Base-by-base conservation (phyloP, 2,797 vertebrate genomes). In the Rallus crepitans region DNA sequence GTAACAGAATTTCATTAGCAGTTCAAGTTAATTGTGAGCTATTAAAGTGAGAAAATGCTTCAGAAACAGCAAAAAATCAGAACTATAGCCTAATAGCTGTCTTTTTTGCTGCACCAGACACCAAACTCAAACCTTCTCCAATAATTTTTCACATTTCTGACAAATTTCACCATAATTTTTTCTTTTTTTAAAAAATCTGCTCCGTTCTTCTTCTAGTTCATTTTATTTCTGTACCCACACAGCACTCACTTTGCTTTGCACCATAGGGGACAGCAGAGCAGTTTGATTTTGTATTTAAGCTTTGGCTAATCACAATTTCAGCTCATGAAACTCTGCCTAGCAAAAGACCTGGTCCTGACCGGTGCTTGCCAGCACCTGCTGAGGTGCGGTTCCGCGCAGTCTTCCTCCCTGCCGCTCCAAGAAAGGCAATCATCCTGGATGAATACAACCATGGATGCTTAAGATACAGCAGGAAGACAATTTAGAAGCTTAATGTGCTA, bases 331-430 rank as follows among this genome's bases (percentile, higher is more conserved):
- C 61, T 66, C 64, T 75, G 45, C 23, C 66, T 40, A 50, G 3
- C 0, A 0, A 45, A 69, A 55, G 55, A 42, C 23, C 8, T 4
- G 15, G 24, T 42, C 40, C 61, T 2, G 1, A 14, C 7, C 0
- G 1, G 28, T 0, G 0, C 45, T 81, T 81, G 50, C 48, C 78
- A 85, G 52, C 47, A 35, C 35, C 33, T 55, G 27, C 53, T 87
- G 90, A 83, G 53, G 15, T 77, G 52, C 4, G 0, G 13, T 37
- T 80, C 59, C 47, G 31, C 0, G 1, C 55, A 76, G 30, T 17
- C 53, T 91, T 90, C 69, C 59, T 75, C 14, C 33, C 65, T 90
- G 71, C 68, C 2, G 5, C 61, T 82, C 73, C 48, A 63, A 33
- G 33, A 42, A 70, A 48, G 40, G n/a, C 27, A 17, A 28, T 60